A percentile compares a stretch with the other conserved stretches of the same genome.
phyloP scores from a whole-genome alignment of 1,140 invertebrate species.

The Macrobrachium nipponense region DNA sequence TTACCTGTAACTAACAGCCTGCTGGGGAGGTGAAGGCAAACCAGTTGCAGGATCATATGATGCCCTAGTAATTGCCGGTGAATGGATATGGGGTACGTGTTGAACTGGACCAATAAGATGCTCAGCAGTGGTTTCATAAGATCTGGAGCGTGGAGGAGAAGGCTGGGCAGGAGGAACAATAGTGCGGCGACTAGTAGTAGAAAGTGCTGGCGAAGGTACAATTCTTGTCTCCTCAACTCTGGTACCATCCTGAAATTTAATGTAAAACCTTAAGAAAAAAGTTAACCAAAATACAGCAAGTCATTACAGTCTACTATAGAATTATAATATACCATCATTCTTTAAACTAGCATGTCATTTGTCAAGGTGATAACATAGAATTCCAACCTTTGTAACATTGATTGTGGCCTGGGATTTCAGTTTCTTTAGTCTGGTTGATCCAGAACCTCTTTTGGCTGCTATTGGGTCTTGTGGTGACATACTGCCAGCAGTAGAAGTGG shows the following conservation, averaged over 20 bases:
- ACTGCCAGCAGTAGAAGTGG: constrained; percentile 54
- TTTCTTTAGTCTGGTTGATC: constrained; percentile 57
- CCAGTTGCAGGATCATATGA: constrained; percentile 46
- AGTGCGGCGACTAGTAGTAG: constrained; percentile 47
- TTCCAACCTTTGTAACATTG: constrained; percentile 39
- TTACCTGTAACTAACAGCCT: constrained; percentile 50
- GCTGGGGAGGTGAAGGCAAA: constrained; percentile 45
- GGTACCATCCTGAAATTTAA: constrained; percentile 11
- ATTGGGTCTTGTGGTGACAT: constrained; percentile 63
- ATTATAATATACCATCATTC: neutral
- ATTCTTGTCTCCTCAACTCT: constrained; percentile 2
- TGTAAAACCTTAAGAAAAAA: neutral
- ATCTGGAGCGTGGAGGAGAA: constrained; percentile 46
- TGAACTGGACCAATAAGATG: constrained; percentile 30
- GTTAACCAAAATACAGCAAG: neutral
- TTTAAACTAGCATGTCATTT: too few species aligned
- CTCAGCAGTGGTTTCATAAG: constrained; percentile 31
- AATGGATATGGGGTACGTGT: constrained; percentile 23
- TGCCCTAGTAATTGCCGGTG: constrained; percentile 29
- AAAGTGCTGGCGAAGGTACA: constrained; percentile 45
- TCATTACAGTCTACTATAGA: neutral
- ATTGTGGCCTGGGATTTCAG: constrained; percentile 59
- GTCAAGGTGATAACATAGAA: neutral
- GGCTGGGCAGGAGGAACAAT: constrained; percentile 40
- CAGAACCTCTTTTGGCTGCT: constrained; percentile 39